Conservation (phyloP, 2,888 invertebrate species). For the Pardosa pseudoannulata region DNA sequence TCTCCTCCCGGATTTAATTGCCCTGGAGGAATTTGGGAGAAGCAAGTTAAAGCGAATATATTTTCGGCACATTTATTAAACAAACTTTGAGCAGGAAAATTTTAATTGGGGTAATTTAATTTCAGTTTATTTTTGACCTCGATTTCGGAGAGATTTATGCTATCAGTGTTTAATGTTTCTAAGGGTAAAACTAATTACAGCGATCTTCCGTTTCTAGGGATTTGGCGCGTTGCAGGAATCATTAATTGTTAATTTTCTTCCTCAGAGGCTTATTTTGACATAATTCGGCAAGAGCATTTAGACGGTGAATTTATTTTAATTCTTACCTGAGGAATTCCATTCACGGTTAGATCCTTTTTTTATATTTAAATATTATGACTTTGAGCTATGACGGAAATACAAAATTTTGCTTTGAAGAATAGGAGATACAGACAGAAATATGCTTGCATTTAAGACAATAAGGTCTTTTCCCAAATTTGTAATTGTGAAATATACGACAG, state of each 20-base stretch:
- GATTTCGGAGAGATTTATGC: conserved; percentile 10
- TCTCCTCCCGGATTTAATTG: conserved; percentile 9
- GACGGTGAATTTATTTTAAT: background rate
- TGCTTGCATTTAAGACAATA: no score
- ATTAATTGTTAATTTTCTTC: conserved; percentile 16
- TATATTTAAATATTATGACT: no score
- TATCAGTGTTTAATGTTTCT: conserved; percentile 17
- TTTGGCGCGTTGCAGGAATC: background rate
- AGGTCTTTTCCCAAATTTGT: no score
- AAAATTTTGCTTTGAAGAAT: no score
- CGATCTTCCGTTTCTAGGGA: conserved; percentile 7
- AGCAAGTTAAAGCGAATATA: background rate
- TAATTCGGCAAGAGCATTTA: background rate
- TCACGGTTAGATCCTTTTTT: no score
- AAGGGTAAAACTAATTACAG: conserved; percentile 8
- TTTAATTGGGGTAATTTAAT: conserved; percentile 71
- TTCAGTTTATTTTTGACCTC: conserved; percentile 56
- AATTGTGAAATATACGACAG: no score
- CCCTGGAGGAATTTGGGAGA: background rate
- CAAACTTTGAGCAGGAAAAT: conserved; percentile 55
- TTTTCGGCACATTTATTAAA: conserved; percentile 60
- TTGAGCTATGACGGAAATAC: no score
- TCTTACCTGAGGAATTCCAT: background rate
- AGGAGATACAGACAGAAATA: no score
- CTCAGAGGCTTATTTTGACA: background rate